phyloP scores from a whole-genome alignment of 2,888 invertebrate genomes.

The Cheilosia soror region DNA sequence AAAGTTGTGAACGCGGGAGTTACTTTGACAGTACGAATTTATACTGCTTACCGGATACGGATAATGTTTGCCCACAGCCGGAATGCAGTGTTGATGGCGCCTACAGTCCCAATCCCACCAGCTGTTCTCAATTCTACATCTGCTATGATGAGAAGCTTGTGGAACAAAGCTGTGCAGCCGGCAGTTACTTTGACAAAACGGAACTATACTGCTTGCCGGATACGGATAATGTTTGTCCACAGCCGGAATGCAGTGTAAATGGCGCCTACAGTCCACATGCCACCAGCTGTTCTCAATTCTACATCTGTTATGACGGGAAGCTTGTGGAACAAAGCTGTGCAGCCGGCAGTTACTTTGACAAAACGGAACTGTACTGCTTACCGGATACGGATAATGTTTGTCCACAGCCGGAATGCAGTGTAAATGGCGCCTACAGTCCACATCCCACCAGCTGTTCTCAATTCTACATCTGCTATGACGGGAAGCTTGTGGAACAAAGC shows the following conservation, averaged over 20 bases:
- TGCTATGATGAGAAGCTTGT: conserved; percentile 76
- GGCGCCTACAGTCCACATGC: conserved; percentile 57
- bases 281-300: conserved; percentile 72
- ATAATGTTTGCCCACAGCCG: neutral
- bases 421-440: conserved; percentile 15
- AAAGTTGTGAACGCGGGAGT: neutral
- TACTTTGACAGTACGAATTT: neutral
- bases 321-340: conserved; percentile 71
- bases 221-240: too few relatives aligned
- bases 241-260: conserved; percentile 20
- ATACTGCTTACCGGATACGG: neutral
- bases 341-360: conserved; percentile 67
- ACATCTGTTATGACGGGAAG: conserved; percentile 73
- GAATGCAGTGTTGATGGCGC: conserved; percentile 53
- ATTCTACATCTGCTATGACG: conserved; percentile 74
- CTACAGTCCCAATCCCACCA: conserved; percentile 43
- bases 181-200: conserved; percentile 62
- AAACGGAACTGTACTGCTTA: too few relatives aligned
- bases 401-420: too few relatives aligned
- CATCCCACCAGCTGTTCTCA: conserved; percentile 61
- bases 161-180: conserved; percentile 58
- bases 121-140: conserved; percentile 75
- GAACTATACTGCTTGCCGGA: too few relatives aligned
- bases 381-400: too few relatives aligned
- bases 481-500: conserved; percentile 1